A percentile compares a stretch with the other conserved stretches of the same genome.
phyloP scores from a whole-genome alignment of 2,113 vertebrate genomes.

The Balaenoptera acutorostrata region DNA sequence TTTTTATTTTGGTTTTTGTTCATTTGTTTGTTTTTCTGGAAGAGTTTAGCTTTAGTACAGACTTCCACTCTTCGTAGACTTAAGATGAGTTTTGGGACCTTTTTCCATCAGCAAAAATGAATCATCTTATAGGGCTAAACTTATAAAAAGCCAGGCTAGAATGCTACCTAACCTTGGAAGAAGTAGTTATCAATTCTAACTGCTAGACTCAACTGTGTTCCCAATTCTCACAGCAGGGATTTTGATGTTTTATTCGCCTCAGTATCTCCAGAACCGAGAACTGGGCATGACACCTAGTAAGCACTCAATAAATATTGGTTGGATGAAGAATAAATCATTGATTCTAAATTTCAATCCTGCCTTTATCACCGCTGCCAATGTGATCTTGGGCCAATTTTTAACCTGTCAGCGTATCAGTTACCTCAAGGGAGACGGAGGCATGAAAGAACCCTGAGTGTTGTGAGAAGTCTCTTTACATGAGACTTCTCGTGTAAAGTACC shows the following conservation, averaged over 20 bases:
- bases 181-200: not conserved
- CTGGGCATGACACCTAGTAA: not conserved
- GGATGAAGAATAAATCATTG: not conserved
- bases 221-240: not conserved
- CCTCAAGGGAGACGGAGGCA: not conserved
- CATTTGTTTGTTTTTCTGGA: not conserved
- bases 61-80: not conserved
- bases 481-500: not conserved
- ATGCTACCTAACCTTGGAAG: not conserved
- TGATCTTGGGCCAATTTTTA: not conserved
- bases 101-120: not conserved
- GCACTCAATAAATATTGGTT: not conserved
- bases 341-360: not conserved
- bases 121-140: not conserved
- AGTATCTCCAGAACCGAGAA: not conserved
- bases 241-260: not conserved
- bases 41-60: not conserved
- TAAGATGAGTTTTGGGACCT: not conserved
- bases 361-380: not conserved
- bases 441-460: not conserved
- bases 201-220: not conserved
- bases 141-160: not conserved
- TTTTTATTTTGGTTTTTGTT: not conserved
- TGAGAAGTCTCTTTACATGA: not conserved
- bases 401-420: not conserved